Evolutionary conservation across 2,113 vertebrate genomes (phyloP), one percentile per base, ranked within the genome.

Genomic region (Oryctolagus cuniculus): DNA sequence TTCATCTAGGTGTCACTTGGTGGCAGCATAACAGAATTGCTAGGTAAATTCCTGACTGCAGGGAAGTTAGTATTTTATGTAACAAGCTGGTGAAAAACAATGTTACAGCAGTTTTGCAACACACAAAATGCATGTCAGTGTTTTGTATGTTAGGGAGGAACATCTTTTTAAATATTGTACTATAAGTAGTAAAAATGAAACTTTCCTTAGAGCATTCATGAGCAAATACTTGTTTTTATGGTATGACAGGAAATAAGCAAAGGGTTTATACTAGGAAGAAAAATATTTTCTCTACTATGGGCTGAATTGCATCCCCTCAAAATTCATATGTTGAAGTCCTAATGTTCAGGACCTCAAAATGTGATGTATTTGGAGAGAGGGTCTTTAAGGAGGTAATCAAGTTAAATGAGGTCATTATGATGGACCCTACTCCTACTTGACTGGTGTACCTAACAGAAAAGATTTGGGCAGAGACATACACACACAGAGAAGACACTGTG

Each of bases 1-100:
- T 96, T 77, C 96, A 74, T 17, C 3, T 34, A 77, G 25, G 2
- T 31, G 72, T 77, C 95, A 61, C 95, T 93, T 84, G 96, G 95
- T 96, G 96, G 95, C 96, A 97, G 96, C 83, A 94, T 66, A 90
- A 81, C 36, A 96, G 95, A 97, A 90, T 93, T 78, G 72, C 83
- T 73, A 73, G 53, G n/a, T 38, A 55, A 72, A 11, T 53, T 87
- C 64, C 75, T 44, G 8, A 29, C 49, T 49, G 19, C 4, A 27
- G 64, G 29, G 80, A 89, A 67, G 10, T 6, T 64, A 85, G 17
- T 22, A 91, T 17, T 38, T 25, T 17, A 29, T 58, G 16, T 16
- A 88, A 61, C 10, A 75, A n/a, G 8, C 12, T 74, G 53, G 6
- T 34, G n/a, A 89, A 61, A 87, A 69, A 64, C 5, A 84, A 22